Evolutionary conservation across 2,888 invertebrate species (phyloP).

Genomic region (Apocheima hispidaria): DNA sequence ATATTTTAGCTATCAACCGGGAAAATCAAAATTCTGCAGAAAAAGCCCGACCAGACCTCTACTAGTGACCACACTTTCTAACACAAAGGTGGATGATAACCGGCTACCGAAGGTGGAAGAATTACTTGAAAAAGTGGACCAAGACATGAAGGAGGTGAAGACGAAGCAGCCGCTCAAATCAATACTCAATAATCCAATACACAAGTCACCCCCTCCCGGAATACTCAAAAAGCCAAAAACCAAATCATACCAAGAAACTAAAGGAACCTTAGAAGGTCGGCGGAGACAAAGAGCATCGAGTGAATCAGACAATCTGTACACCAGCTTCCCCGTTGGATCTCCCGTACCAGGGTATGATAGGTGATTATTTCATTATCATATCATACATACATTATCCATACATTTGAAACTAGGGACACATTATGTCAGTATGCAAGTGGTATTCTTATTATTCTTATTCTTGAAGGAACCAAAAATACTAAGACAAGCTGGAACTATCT

Average conservation of each 20-base stretch:
- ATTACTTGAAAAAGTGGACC: slow-evolving; percentile 76
- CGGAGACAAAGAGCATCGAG: slow-evolving; percentile 80
- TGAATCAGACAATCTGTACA: slow-evolving; percentile 79
- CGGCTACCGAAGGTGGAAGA: slow-evolving; percentile 81
- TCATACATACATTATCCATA: not conserved
- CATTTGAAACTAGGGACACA: not conserved
- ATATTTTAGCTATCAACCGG: slow-evolving; percentile 66
- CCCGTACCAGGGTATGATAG: slow-evolving; percentile 74
- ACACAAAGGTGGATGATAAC: slow-evolving; percentile 73
- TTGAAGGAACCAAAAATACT: too few species aligned
- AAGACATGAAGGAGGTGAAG: slow-evolving; percentile 75
- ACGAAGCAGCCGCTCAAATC: slow-evolving; percentile 78
- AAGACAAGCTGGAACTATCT: too few species aligned
- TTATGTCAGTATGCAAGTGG: not conserved
- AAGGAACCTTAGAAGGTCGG: slow-evolving; percentile 67
- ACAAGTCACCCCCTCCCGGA: slow-evolving; percentile 72
- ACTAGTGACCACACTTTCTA: slow-evolving; percentile 73
- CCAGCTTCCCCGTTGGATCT: slow-evolving; percentile 63
- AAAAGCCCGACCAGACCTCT: slow-evolving; percentile 72
- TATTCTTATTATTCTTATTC: too few species aligned
- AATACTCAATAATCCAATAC: slow-evolving; percentile 78
- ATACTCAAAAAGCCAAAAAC: slow-evolving; percentile 80
- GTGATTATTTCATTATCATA: slow-evolving; percentile 34
- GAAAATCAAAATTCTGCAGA: slow-evolving; percentile 71
- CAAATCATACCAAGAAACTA: slow-evolving; percentile 65